These are phyloP conservation scores for Eriocheir sinensis DNA, from an alignment of 1,140 invertebrate species.

Conservation along the genomic window DNA sequence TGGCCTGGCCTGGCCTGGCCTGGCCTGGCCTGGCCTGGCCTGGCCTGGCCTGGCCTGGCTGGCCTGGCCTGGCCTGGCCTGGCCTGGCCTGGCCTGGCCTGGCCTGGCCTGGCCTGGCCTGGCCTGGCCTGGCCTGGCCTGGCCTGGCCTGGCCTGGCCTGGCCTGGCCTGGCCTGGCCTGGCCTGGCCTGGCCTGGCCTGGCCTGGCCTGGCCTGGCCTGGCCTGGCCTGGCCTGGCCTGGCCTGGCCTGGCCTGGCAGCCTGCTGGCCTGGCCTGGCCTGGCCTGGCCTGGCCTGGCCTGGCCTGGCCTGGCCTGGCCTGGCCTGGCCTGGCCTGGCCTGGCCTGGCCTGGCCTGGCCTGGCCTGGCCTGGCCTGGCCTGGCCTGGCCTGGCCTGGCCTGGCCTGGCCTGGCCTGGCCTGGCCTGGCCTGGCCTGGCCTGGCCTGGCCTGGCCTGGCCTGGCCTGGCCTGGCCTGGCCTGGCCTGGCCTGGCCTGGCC, in stretches of 20 bases:
- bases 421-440: conserved; percentile 70
- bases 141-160: conserved; percentile 15
- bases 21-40: conserved; percentile 57
- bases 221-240: conserved; percentile 43
- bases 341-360: conserved; percentile 61
- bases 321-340: conserved; percentile 43
- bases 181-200: conserved; percentile 75
- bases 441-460: conserved; percentile 79
- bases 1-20: not conserved
- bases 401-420: conserved; percentile 27
- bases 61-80: no score
- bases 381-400: conserved; percentile 58
- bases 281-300: conserved; percentile 66
- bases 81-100: no score
- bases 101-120: no score
- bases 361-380: conserved; percentile 69
- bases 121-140: not conserved
- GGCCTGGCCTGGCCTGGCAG: conserved; percentile 57
- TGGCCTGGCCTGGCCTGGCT: conserved; percentile 75
- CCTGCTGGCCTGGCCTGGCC: conserved; percentile 57
- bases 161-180: conserved; percentile 34
- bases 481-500: conserved; percentile 47
- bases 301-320: conserved; percentile 61
- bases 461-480: conserved; percentile 78
- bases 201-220: conserved; percentile 60